Percentiles rank a stretch among this genome's conserved stretches.
phyloP scores from a whole-genome alignment of 1,140 invertebrate genomes.

The Sarcophaga peregrina region DNA sequence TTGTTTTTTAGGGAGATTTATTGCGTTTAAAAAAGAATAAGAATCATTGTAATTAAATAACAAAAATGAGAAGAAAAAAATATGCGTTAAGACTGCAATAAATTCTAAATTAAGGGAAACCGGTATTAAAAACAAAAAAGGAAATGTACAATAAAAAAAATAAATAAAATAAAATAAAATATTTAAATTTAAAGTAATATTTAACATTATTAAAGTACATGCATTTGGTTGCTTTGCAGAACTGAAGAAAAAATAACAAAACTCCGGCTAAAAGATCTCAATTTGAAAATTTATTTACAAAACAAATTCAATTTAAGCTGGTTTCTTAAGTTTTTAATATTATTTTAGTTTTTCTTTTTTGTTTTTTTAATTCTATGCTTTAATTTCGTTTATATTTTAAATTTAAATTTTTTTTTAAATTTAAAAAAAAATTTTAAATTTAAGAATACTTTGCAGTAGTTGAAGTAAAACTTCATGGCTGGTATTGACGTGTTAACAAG shows the following conservation, averaged over 20 bases:
- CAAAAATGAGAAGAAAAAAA: no score
- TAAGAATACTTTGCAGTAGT: not conserved
- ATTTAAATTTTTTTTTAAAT: not conserved
- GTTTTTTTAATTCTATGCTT: not conserved
- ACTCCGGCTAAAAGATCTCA: no score
- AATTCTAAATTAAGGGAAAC: not conserved
- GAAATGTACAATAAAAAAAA: not conserved
- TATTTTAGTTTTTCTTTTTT: not conserved
- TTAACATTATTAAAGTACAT: not conserved
- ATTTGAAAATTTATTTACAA: no score
- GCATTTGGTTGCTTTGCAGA: slow-evolving; percentile 4
- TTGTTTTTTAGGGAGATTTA: no score
- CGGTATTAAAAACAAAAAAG: not conserved
- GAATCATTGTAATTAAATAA: no score
- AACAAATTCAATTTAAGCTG: slow-evolving; percentile 6
- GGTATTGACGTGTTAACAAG: slow-evolving; percentile 24
- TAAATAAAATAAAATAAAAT: not conserved
- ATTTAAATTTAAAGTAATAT: not conserved
- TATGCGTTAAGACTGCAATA: no score
- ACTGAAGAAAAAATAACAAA: not conserved
- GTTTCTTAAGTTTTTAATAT: not conserved
- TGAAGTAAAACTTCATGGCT: not conserved
- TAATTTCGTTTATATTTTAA: not conserved
- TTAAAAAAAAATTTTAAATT: not conserved
- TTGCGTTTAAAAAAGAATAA: no score